Conservation (phyloP, 2,797 vertebrate species). For the Lagocephalus sceleratus region DNA sequence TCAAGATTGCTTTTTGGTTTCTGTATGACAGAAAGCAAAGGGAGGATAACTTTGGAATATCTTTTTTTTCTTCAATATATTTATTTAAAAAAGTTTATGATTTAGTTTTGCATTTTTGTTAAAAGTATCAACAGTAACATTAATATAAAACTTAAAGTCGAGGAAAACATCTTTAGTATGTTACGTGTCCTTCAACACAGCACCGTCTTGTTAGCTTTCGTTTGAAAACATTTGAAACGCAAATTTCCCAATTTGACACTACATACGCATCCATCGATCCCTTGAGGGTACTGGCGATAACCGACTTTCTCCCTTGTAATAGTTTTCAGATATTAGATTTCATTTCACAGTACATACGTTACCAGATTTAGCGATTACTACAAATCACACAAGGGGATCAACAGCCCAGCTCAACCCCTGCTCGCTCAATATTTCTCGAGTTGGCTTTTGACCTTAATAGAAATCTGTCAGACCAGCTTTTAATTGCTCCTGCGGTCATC, state of each 20-base stretch:
- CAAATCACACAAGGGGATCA: constrained; percentile 39
- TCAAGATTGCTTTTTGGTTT: constrained; percentile 84
- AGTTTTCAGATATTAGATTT: constrained; percentile 55
- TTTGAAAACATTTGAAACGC: constrained; percentile 55
- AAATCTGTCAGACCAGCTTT: constrained; percentile 45
- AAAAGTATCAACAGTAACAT: constrained; percentile 84
- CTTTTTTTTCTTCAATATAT: constrained; percentile 77
- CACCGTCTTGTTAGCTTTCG: constrained; percentile 74
- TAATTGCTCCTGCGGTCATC: constrained; percentile 51
- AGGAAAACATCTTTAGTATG: constrained; percentile 81
- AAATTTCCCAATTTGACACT: constrained; percentile 62
- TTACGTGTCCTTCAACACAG: constrained; percentile 77
- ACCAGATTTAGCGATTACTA: constrained; percentile 51
- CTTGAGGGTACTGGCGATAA: constrained; percentile 50
- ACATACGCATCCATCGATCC: constrained; percentile 47
- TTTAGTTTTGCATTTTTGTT: constrained; percentile 82
- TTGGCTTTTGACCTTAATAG: constrained; percentile 65
- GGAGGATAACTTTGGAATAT: constrained; percentile 84
- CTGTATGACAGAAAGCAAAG: constrained; percentile 80
- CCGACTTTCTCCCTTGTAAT: constrained; percentile 54
- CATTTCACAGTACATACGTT: constrained; percentile 65
- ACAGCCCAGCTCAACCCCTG: constrained; percentile 45
- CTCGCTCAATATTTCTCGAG: constrained; percentile 40
- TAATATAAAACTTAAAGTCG: constrained; percentile 80
- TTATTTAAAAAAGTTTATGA: constrained; percentile 78